Evolutionary conservation across 2,888 invertebrate genomes (phyloP).

Genomic region (Selenia dentaria): DNA sequence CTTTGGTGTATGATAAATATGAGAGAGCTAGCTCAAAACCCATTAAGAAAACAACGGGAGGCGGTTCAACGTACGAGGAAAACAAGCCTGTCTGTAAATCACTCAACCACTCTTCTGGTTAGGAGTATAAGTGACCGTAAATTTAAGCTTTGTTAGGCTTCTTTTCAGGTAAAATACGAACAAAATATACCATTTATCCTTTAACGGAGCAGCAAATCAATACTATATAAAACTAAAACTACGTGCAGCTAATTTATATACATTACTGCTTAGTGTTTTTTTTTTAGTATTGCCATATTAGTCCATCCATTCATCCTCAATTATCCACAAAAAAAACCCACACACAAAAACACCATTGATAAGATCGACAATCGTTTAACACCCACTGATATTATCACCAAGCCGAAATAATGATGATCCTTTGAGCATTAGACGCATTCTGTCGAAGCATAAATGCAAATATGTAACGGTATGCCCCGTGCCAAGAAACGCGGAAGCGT

Average conservation of each 20-base stretch:
- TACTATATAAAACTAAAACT: too few relatives aligned
- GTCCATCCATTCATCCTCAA: too few relatives aligned
- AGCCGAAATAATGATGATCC: conserved; percentile 39
- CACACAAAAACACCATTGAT: conserved; percentile 8
- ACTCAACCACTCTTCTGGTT: conserved; percentile 19
- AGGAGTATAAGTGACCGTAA: conserved; percentile 17
- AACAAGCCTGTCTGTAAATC: conserved; percentile 24
- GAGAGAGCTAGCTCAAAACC: conserved; percentile 29
- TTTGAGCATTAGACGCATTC: conserved; percentile 34
- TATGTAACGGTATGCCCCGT: conserved; percentile 56
- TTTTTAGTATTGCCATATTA: too few relatives aligned
- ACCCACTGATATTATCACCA: conserved; percentile 21
- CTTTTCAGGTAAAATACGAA: conserved; percentile 10
- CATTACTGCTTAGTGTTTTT: too few relatives aligned
- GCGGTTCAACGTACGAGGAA: conserved; percentile 23
- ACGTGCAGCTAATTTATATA: too few relatives aligned
- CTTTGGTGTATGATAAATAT: conserved; percentile 40
- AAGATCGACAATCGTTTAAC: conserved; percentile 21
- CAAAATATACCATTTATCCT: background rate
- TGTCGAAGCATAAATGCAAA: conserved; percentile 54
- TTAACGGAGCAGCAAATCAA: background rate
- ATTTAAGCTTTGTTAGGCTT: conserved; percentile 17
- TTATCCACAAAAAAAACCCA: too few relatives aligned
- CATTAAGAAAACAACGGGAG: conserved; percentile 33
- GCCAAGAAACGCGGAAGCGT: conserved; percentile 71